Evolutionary conservation across 2,888 invertebrate species (phyloP), one percentile per base, ranked within the genome.

Genomic region (Meteorus colon): DNA sequence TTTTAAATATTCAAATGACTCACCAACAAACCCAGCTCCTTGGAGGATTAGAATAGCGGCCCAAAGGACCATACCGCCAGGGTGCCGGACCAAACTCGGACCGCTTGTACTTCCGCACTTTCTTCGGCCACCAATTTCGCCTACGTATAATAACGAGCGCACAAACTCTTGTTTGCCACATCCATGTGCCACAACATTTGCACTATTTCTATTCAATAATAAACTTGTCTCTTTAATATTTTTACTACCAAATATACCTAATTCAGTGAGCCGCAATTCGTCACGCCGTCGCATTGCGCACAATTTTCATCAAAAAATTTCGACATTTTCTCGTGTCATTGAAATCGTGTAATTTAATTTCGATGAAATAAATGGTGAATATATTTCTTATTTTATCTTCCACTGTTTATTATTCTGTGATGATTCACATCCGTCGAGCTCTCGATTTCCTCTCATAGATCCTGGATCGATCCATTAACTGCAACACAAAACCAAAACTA

Each of bases 11-110:
- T 19, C 14, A 60, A 65, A 65, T 19, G 6, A 76, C 88, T 88
- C 83, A 92, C 92, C 92, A 89, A 92, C 91, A 87, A 92, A 90
- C 87, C 91, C 90, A 88, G 91, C 92, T 90, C 91, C 91, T 89
- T 92, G 90, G 86, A 92, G 91, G 90, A 92, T 89, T 89, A 92
- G 88, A 88, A 91, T 90, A 80, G 91, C 90, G 90, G 91, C 91
- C 91, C 91, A 91, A 91, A 92, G 90, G 90, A 91, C 91, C 92
- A 92, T 92, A 89, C 91, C 91, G 91, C 90, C 89, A 90, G 88
- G 89, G 89, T 90, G 90, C 90, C 90, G 91, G 90, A 89, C 90
- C 87, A 86, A 86, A 82, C 81, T 77, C 87, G 88, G 87, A 80
- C 89, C 88, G 88, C 86, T 85, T 81, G 83, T 85, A 81, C 84